Conservation (phyloP, 2,888 invertebrate species). For the Drosophila incognita region DNA sequence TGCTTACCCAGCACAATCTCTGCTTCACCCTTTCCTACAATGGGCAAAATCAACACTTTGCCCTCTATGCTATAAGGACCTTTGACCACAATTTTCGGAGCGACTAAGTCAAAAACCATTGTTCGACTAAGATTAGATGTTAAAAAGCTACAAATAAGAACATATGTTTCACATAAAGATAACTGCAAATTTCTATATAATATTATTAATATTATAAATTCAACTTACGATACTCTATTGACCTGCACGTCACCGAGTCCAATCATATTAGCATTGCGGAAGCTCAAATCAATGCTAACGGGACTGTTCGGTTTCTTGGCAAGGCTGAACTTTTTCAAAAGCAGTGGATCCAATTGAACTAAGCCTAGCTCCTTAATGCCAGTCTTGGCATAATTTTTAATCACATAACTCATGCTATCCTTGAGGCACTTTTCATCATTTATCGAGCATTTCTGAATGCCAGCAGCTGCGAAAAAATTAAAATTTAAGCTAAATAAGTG, state of each 20-base stretch:
- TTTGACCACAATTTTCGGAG: constrained; percentile 68
- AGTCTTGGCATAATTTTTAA: constrained; percentile 48
- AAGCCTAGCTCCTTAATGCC: constrained; percentile 80
- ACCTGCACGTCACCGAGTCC: constrained; percentile 70
- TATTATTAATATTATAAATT: not conserved
- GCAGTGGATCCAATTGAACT: constrained; percentile 80
- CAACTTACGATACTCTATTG: constrained; percentile 62
- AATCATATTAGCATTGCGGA: constrained; percentile 73
- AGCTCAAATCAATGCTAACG: constrained; percentile 80
- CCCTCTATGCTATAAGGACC: constrained; percentile 81
- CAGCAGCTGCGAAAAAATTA: constrained; percentile 41
- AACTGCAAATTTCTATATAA: not conserved
- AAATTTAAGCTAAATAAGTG: not conserved
- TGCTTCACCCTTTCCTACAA: constrained; percentile 74
- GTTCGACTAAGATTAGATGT: constrained; percentile 50
- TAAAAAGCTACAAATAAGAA: constrained; percentile 65
- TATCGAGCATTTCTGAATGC: constrained; percentile 57
- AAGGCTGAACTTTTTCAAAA: constrained; percentile 72
- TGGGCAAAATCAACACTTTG: constrained; percentile 77
- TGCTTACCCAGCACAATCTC: constrained; percentile 69
- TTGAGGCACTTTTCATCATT: constrained; percentile 61
- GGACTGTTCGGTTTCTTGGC: constrained; percentile 79
- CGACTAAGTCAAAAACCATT: constrained; percentile 57
- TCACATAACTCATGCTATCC: constrained; percentile 49
- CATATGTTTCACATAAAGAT: not conserved